A percentile compares a stretch with the other conserved stretches of the same genome.
These are phyloP conservation scores for Chaetura pelagica DNA, from an alignment of 2,113 vertebrate species.

Conservation along the genomic window DNA sequence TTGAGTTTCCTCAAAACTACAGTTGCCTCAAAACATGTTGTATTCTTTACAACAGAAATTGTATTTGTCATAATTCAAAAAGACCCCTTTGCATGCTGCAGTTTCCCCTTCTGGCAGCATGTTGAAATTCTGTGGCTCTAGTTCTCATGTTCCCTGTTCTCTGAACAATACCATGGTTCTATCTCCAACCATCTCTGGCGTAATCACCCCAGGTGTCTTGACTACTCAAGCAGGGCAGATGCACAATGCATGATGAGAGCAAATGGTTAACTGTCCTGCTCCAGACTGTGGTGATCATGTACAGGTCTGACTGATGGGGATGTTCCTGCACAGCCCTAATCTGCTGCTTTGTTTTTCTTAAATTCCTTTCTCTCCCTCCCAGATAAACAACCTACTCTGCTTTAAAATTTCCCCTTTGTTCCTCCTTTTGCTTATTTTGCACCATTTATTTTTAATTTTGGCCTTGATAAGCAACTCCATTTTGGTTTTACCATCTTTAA, in stretches of 20 bases:
- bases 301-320: fast-evolving
- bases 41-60: neutral
- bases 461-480: neutral
- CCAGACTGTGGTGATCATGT: neutral
- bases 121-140: neutral
- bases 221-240: neutral
- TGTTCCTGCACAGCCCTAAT: neutral
- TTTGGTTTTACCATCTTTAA: neutral
- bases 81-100: neutral
- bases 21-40: neutral
- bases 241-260: neutral
- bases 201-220: neutral
- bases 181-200: neutral
- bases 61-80: neutral
- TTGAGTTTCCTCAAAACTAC: neutral
- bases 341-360: neutral
- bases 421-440: neutral
- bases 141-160: neutral
- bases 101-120: neutral
- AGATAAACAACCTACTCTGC: neutral
- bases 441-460: neutral
- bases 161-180: neutral
- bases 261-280: neutral
- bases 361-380: neutral
- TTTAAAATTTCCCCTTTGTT: neutral